These are phyloP conservation scores for Coptodon rendalli DNA, from an alignment of 2,113 vertebrate species.

Conservation along the genomic window DNA sequence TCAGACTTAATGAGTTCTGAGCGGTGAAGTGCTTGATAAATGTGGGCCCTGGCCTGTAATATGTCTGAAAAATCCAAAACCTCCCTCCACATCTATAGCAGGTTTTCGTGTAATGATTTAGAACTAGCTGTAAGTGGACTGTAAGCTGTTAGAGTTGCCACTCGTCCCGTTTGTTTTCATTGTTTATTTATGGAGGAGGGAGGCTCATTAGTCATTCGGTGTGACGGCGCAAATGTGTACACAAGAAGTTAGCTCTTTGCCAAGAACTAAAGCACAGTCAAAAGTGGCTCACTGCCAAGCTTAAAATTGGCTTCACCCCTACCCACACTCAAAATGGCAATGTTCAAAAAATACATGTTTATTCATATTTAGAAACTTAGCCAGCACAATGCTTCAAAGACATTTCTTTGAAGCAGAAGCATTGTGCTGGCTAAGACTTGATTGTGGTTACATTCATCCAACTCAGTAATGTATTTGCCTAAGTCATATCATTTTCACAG, in stretches of 20 bases:
- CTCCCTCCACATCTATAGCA: neutral
- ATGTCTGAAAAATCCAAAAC: neutral
- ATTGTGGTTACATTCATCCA: neutral
- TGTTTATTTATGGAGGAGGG: slow-evolving; percentile 51
- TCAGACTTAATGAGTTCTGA: neutral
- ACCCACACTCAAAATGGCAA: neutral
- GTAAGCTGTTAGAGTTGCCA: neutral
- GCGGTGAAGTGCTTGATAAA: neutral
- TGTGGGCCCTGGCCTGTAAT: neutral
- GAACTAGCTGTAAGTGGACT: neutral
- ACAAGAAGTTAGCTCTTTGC: slow-evolving; percentile 44
- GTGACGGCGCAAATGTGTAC: slow-evolving; percentile 47
- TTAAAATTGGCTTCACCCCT: neutral
- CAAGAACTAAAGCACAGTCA: slow-evolving; percentile 18
- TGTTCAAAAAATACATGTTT: neutral
- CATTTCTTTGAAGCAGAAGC: neutral
- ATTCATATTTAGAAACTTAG: neutral
- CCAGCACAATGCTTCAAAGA: neutral
- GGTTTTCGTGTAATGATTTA: neutral
- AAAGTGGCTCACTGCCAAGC: neutral
- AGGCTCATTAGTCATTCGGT: slow-evolving; percentile 53
- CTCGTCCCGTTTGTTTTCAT: slow-evolving; percentile 47
- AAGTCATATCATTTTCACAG: neutral
- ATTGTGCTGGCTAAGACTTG: neutral
- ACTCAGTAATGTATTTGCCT: neutral